Conservation (phyloP, 2,797 vertebrate species). For the Fistularia tabacaria region DNA sequence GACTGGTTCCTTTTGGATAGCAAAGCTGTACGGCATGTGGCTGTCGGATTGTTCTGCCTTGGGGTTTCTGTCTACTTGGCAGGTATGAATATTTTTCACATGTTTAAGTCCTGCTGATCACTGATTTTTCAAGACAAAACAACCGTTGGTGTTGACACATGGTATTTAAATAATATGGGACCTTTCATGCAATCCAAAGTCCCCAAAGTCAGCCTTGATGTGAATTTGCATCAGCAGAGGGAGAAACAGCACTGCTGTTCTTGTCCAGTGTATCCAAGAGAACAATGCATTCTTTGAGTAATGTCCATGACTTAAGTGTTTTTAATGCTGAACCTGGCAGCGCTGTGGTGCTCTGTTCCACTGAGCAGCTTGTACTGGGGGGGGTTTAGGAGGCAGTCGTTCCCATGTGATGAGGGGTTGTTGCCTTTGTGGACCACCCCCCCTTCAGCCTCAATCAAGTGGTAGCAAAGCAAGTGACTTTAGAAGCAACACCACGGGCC, state of each 20-base stretch:
- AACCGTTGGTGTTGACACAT: neutral
- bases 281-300: slow-evolving; percentile 74
- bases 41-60: slow-evolving; percentile 87
- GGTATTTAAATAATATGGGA: neutral
- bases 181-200: slow-evolving; percentile 4
- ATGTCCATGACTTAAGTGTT: slow-evolving; percentile 64
- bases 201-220: slow-evolving; percentile 12
- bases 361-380: slow-evolving; percentile 46
- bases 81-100: slow-evolving; percentile 71
- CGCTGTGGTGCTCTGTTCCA: slow-evolving; percentile 52
- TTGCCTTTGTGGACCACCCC: slow-evolving; percentile 36
- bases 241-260: slow-evolving; percentile 28
- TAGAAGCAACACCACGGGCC: slow-evolving; percentile 24
- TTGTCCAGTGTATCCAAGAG: slow-evolving; percentile 33
- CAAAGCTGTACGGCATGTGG: slow-evolving; percentile 79
- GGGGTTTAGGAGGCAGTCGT: slow-evolving; percentile 29
- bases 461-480: slow-evolving; percentile 25
- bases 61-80: slow-evolving; percentile 85
- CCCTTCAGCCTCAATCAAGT: slow-evolving; percentile 41
- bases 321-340: slow-evolving; percentile 69
- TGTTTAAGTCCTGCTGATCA: neutral
- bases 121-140: neutral
- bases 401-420: slow-evolving; percentile 45
- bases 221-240: slow-evolving; percentile 30
- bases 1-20: slow-evolving; percentile 89